phyloP scores from a whole-genome alignment of 1,140 invertebrate species.

The Eriosoma lanigerum region DNA sequence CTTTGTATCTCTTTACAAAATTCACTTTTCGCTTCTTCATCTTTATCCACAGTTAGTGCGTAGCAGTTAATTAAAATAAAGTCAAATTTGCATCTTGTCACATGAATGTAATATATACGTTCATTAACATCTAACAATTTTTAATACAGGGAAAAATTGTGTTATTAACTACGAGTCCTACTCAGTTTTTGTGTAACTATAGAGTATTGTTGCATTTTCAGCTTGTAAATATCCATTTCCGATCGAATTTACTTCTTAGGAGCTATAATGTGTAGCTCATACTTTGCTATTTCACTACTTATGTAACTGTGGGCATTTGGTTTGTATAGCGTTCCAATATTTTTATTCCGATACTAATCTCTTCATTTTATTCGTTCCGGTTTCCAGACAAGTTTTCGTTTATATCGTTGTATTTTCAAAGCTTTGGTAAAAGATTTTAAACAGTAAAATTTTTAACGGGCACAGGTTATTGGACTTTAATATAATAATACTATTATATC shows the following conservation, averaged over 20 bases:
- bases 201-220: conserved; percentile 19
- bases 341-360: too few species aligned
- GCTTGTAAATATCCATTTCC: conserved; percentile 13
- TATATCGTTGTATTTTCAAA: conserved; percentile 30
- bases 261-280: conserved; percentile 51
- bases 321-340: conserved; percentile 51
- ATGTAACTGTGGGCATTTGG: conserved; percentile 38
- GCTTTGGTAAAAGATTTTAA: conserved; percentile 45
- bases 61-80: conserved; percentile 50
- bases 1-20: conserved; percentile 52
- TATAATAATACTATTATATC: too few species aligned
- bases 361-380: too few species aligned
- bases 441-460: conserved; percentile 25
- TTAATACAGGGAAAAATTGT: conserved; percentile 12
- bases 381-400: too few species aligned
- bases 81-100: conserved; percentile 44
- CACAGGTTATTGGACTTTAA: too few species aligned
- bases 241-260: conserved; percentile 53
- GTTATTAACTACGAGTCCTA: conserved; percentile 44
- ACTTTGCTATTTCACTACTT: conserved; percentile 49
- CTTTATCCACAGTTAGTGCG: too few species aligned
- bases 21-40: conserved; percentile 19
- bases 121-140: conserved; percentile 50
- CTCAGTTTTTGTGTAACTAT: conserved; percentile 43
- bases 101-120: conserved; percentile 43